Evolutionary conservation across 2,888 invertebrate species (phyloP), one percentile per base, ranked within the genome.

Genomic region (Andrena fulva): DNA sequence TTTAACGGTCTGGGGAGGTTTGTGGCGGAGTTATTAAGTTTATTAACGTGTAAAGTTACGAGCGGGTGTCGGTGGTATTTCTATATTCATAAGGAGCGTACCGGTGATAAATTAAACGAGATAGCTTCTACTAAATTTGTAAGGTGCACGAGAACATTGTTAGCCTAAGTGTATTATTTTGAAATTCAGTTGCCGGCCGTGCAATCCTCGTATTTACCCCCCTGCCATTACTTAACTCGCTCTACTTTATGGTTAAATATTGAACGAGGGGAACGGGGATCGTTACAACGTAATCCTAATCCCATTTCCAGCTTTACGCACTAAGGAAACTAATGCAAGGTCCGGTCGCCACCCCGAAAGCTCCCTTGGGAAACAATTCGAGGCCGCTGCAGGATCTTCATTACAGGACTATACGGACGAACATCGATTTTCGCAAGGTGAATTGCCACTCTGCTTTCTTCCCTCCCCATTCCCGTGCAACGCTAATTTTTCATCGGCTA

Each of bases 391-490:
- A 98, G 95, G 97, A 97, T 42, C 95, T 99, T 73, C 97, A 99
- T 94, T 98, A 98, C 93, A 96, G 99, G 93, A 98, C 99, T 77
- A 97, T 99, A 92, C 96, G 99, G 92, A 99, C 99, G 90, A 99
- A 99, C 94, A 99, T 99, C 94, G 98, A 99, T 95, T 99, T 99
- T 95, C 97, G 96, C 94, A 97, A 96, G 93, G 94, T 95, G 92
- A 77, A 85, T 73, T 78, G 75, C 67, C 62, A 16, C 33, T 69
- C 64, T 66, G 64, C 24, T 27, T 73, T 80, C 33, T 48, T 62
- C 27, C 66, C 64, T 27, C 2, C 10, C 31, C 29, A 0, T n/a
- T 2, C 10, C 10, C 10, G 16, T 10, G 8, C 7, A 20, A 42
- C 33, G 52, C 33, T 54, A 56, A 77, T 69, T 77, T 80, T 52